A percentile compares a stretch with the other conserved stretches of the same genome.
phyloP scores from a whole-genome alignment of 1,140 invertebrate genomes.

The Helicoverpa zea region DNA sequence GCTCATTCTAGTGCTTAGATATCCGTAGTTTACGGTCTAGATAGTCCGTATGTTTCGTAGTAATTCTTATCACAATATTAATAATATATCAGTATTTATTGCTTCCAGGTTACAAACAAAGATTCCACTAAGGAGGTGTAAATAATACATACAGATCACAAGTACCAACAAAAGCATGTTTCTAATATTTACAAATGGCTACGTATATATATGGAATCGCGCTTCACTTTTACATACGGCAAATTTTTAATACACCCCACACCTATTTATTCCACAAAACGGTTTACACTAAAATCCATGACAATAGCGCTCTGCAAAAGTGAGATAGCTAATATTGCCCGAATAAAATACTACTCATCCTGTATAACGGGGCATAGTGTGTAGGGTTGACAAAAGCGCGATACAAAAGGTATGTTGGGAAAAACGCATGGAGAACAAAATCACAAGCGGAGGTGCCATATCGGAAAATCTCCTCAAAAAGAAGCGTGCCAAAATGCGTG shows the following conservation, averaged over 20 bases:
- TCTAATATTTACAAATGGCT: too few species aligned
- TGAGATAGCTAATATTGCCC: conserved; percentile 30
- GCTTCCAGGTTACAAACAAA: too few species aligned
- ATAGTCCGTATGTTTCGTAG: not conserved
- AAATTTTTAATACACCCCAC: not conserved
- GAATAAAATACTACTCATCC: conserved; percentile 29
- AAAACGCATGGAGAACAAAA: too few species aligned
- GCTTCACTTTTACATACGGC: not conserved
- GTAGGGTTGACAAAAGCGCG: conserved; percentile 50
- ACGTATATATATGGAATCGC: too few species aligned
- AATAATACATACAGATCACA: too few species aligned
- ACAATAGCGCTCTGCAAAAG: conserved; percentile 33
- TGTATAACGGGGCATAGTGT: conserved; percentile 6
- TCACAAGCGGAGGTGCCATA: too few species aligned
- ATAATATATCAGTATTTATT: not conserved
- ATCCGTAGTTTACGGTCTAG: not conserved
- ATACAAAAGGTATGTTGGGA: conserved; percentile 39
- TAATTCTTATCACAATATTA: not conserved
- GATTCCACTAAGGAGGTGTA: too few species aligned
- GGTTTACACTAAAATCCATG: conserved; percentile 8
- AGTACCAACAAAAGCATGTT: too few species aligned
- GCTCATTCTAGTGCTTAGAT: not conserved
- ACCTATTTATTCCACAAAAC: not conserved
- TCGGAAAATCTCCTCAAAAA: too few species aligned
- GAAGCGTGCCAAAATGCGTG: too few species aligned